Evolutionary conservation across 1,140 invertebrate species (phyloP).

Genomic region (Marisa cornuarietis): DNA sequence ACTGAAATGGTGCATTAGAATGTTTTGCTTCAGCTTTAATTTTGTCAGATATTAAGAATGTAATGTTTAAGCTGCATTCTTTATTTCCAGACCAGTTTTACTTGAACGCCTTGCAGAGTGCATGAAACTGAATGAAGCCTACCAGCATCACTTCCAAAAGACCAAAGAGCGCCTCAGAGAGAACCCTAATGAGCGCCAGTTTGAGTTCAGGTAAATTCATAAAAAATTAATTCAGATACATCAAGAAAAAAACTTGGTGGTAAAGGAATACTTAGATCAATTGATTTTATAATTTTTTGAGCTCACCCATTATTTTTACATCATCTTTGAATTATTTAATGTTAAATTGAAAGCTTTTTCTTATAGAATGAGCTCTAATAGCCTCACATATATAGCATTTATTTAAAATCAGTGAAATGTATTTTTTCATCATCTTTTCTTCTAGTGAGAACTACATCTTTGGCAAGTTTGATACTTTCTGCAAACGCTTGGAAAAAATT

Average conservation of each 20-base stretch:
- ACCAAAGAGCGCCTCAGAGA: conserved; percentile 69
- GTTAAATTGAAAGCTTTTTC: neutral
- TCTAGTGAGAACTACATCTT: conserved; percentile 94
- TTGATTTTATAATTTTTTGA: too few relatives aligned
- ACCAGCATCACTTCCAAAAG: conserved; percentile 69
- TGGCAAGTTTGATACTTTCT: conserved; percentile 95
- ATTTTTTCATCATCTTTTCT: conserved; percentile 26
- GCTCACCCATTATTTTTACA: too few relatives aligned
- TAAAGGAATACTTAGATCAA: too few relatives aligned
- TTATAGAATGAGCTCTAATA: neutral
- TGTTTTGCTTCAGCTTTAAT: too few relatives aligned
- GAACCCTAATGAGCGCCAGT: conserved; percentile 75
- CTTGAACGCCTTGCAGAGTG: conserved; percentile 83
- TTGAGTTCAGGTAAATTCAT: conserved; percentile 77
- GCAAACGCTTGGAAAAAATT: conserved; percentile 85
- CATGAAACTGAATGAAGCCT: conserved; percentile 84
- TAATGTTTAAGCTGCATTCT: neutral
- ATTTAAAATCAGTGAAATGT: neutral
- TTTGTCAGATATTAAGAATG: neutral
- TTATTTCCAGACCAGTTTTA: conserved; percentile 49
- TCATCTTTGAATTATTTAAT: too few relatives aligned
- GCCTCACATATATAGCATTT: neutral
- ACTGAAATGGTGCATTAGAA: too few relatives aligned
- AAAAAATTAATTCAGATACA: too few relatives aligned
- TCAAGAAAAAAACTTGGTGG: too few relatives aligned